These are phyloP conservation scores for Hemiscyllium ocellatum DNA, from an alignment of 2,113 vertebrate species.

Conservation along the genomic window DNA sequence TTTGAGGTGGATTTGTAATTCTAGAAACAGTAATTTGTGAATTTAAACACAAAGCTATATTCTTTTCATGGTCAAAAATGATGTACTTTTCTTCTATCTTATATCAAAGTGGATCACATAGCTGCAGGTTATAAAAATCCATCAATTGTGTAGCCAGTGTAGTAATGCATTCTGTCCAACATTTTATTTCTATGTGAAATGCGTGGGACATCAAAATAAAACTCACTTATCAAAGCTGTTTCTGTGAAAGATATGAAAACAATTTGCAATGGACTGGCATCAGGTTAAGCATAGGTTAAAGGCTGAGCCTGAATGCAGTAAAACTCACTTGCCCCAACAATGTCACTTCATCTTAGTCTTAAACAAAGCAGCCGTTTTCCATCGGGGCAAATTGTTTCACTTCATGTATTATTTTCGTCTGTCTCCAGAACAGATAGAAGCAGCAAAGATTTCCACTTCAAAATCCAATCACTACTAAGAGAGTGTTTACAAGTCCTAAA, in stretches of 20 bases:
- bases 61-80: not conserved
- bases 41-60: not conserved
- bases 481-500: not conserved
- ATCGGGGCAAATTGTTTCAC: not conserved
- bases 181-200: not conserved
- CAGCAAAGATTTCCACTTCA: not conserved
- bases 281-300: not conserved
- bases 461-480: not conserved
- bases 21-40: not conserved
- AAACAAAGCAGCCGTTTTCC: not conserved
- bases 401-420: not conserved
- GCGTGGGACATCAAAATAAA: not conserved
- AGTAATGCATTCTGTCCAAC: not conserved
- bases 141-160: not conserved
- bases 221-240: not conserved
- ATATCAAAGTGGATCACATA: not conserved
- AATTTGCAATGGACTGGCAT: not conserved
- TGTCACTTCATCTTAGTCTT: not conserved
- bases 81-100: not conserved
- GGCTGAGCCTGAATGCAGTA: not conserved
- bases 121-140: not conserved
- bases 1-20: not conserved
- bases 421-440: not conserved
- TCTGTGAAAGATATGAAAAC: not conserved
- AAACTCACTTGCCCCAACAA: not conserved